These are phyloP conservation scores for Acheta domesticus DNA, from an alignment of 2,888 invertebrate genomes.

Conservation along the genomic window DNA sequence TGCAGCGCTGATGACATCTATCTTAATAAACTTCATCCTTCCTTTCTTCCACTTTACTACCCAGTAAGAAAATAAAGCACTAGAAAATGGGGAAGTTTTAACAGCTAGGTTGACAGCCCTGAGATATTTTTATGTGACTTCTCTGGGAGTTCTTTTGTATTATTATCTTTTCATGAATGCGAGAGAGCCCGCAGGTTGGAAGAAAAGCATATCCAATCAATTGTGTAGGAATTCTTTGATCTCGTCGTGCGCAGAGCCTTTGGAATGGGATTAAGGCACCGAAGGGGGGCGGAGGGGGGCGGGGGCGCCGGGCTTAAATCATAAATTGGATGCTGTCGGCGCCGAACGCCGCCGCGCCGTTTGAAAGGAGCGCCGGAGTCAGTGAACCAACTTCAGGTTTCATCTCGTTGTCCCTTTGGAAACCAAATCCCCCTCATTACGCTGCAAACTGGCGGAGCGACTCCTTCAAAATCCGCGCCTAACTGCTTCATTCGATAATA, in stretches of 20 bases:
- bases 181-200: background rate
- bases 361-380: too few relatives aligned
- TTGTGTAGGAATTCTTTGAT: background rate
- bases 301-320: background rate
- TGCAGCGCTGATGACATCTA: background rate
- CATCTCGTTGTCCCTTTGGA: too few relatives aligned
- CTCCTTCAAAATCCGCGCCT: too few relatives aligned
- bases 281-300: background rate
- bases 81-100: background rate
- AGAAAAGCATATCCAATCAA: slow-evolving; percentile 10
- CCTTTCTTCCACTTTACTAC: background rate
- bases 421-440: too few relatives aligned
- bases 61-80: background rate
- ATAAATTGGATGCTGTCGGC: background rate
- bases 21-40: background rate
- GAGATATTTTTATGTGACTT: background rate
- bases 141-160: background rate
- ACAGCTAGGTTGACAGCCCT: background rate
- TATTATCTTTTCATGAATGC: background rate
- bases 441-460: too few relatives aligned
- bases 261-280: background rate
- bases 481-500: too few relatives aligned
- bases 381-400: too few relatives aligned
- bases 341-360: too few relatives aligned
- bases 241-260: background rate